Evolutionary conservation across 1,140 invertebrate species (phyloP).

Genomic region (Zophobas morio): DNA sequence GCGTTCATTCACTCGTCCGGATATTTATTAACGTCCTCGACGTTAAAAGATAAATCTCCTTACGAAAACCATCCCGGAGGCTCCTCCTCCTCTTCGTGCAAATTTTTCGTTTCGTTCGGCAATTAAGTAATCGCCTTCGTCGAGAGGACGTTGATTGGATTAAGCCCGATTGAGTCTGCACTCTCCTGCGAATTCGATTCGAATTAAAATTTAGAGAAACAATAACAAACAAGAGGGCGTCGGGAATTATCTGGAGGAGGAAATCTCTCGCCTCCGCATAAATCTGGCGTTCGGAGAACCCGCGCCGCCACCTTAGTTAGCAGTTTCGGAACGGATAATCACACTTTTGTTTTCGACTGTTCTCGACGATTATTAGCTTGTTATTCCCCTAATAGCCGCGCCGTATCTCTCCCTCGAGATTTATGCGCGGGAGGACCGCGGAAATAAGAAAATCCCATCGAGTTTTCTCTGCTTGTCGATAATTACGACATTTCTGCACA

Average conservation of each 20-base stretch:
- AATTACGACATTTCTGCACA: constrained; percentile 31
- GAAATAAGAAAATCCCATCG: constrained; percentile 22
- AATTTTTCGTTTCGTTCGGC: constrained; percentile 39
- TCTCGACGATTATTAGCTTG: constrained; percentile 63
- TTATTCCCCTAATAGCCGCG: constrained; percentile 63
- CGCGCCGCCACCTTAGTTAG: constrained; percentile 61
- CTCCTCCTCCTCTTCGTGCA: neutral
- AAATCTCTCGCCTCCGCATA: constrained; percentile 58
- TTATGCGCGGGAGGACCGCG: constrained; percentile 32
- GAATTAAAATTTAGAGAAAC: constrained; percentile 42
- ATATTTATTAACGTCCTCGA: constrained; percentile 49
- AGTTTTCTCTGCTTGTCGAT: constrained; percentile 25
- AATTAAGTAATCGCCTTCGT: constrained; percentile 26
- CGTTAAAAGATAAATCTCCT: constrained; percentile 42
- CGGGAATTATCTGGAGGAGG: constrained; percentile 46
- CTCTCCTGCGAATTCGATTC: constrained; percentile 17
- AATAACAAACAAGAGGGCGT: constrained; percentile 36
- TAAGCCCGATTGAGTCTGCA: constrained; percentile 16
- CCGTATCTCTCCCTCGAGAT: constrained; percentile 55
- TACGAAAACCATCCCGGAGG: neutral
- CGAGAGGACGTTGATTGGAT: constrained; percentile 12
- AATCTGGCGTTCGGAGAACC: constrained; percentile 58
- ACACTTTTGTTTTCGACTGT: constrained; percentile 64
- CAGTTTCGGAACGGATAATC: constrained; percentile 63
- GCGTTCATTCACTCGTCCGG: constrained; percentile 34